Base-by-base conservation (phyloP, 2,888 invertebrate genomes). In the Coelinius sp. region DNA sequence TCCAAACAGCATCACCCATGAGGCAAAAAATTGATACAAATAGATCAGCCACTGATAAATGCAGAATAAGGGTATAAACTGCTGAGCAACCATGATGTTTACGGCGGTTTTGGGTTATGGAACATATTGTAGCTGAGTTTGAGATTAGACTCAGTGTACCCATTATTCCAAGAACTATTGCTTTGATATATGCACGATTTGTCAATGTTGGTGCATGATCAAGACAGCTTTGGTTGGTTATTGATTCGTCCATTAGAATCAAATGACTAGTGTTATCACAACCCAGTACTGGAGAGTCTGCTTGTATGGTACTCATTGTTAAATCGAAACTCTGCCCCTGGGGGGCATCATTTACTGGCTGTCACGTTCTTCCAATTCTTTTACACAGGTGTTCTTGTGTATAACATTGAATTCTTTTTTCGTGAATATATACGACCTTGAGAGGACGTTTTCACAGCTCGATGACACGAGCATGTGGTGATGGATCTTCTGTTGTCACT, bases 21-120 rank as follows among this genome's bases (percentile, higher is more conserved):
- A 95, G 92, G 84, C 95, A 95, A 86, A 94, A 95, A 59, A 94
- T 89, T 0, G 95, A 94, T 4, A 96, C 95, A 25, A 95, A 88
- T 14, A 95, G 89, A 88, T 96, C 95, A 1, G 95, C 94, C 64
- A 95, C 90, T 12, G 95, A 94, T n/a, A 96, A 88, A 83, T 95
- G 95, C 68, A 94, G 91, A 81, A 95, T 94, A 53, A 95, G 88
- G 59, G 93, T 93, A 81, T 95, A 94, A 76, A 93, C 92, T 0
- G 93, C 92, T 38, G 93, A 92, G 90, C 92, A 93, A 8, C 90
- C 91, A 20, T 92, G 92, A 8, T 92, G 89, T 24, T 90, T 89
- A 20, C 91, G 88, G 77, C 92, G 91, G 3, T 92, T 92, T 80
- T 90, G 90, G 77, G 90, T 91, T 82, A 95, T 94, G 80, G 94